Base-by-base conservation (phyloP, 2,113 vertebrate species). In the Vombatus ursinus region DNA sequence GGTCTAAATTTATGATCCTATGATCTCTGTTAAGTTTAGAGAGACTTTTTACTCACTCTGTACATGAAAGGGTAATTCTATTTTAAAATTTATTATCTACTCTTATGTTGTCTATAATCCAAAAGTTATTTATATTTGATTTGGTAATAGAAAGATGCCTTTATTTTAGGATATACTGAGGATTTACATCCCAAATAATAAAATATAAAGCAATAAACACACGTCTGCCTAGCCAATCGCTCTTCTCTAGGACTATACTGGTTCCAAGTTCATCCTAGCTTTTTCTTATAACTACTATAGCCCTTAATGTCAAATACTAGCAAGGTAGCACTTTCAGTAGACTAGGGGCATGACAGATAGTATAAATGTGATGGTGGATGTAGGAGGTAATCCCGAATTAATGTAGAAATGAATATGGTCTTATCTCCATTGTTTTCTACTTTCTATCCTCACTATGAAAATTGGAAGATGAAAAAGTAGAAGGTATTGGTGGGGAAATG, bases 381-480 rank as follows among this genome's bases (percentile, higher is more conserved):
- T n/a, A 77, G 61, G 4, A 68, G 61, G 11, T 6, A 37, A n/a
- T 6, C 61, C 61, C n/a, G 61, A 68, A 77, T n/a, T 19, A 77
- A 77, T n/a, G 37, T 37, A 77, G 61, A 77, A n/a, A n/a, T 77
- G 8, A n/a, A 84, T 44, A 16, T 84, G 68, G 7, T 44, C 68
- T 84, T 84, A 44, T 84, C 68, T 23, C 37, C 1, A 23, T 23
- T 22, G n/a, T n/a, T 84, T 84, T 44, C 37, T 44, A 84, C n/a
- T 95, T 92, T 54, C 94, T 77, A 7, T n/a, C 7, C 24, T 28
- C 10, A 54, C 84, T 89, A 51, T 93, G 89, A 93, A 68, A 90
- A 24, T 52, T 50, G 50, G 25, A 93, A 94, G 26, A 94, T 48
- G 51, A 31, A 8, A 2, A 90, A 3, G 28, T 16, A 49, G 52